phyloP scores from a whole-genome alignment of 2,113 vertebrate species.

The Chitala chitala region DNA sequence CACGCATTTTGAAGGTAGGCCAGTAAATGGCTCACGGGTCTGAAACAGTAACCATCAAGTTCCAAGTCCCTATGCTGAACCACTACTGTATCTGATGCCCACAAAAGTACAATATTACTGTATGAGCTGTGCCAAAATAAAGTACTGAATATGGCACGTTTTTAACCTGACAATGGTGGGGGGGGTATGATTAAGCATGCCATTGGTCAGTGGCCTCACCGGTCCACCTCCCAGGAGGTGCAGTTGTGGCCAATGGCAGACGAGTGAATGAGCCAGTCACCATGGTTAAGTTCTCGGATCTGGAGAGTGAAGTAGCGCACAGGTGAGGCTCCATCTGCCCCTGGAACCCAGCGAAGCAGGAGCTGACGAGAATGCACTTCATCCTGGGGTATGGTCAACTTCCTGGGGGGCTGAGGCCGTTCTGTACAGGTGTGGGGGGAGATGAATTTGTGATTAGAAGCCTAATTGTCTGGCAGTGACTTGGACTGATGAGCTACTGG shows the following conservation, averaged over 20 bases:
- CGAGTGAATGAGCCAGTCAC: constrained; percentile 75
- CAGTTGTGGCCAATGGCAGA: constrained; percentile 77
- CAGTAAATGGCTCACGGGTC: too few species aligned
- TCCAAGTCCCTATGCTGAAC: too few species aligned
- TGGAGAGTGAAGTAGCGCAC: constrained; percentile 86
- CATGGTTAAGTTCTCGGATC: constrained; percentile 68
- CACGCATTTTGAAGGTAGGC: too few species aligned
- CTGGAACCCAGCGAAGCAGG: constrained; percentile 73
- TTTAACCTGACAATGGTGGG: too few species aligned
- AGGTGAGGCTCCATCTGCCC: constrained; percentile 79
- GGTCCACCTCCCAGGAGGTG: constrained; percentile 68
- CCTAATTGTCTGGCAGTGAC: too few species aligned
- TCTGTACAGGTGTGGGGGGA: constrained; percentile 57
- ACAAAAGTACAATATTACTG: too few species aligned
- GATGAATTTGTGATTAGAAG: not conserved
- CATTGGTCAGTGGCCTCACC: constrained; percentile 54
- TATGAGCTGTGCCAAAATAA: too few species aligned
- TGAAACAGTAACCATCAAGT: too few species aligned
- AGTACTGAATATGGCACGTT: too few species aligned
- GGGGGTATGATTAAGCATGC: too few species aligned
- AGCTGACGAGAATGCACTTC: constrained; percentile 74
- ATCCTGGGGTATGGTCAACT: constrained; percentile 71
- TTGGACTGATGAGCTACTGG: not conserved
- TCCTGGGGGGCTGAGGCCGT: constrained; percentile 78
- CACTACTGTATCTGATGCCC: too few species aligned